Percentiles rank a stretch among this genome's conserved stretches.
phyloP scores from a whole-genome alignment of 2,797 vertebrate genomes.

The Valencia hispanica region DNA sequence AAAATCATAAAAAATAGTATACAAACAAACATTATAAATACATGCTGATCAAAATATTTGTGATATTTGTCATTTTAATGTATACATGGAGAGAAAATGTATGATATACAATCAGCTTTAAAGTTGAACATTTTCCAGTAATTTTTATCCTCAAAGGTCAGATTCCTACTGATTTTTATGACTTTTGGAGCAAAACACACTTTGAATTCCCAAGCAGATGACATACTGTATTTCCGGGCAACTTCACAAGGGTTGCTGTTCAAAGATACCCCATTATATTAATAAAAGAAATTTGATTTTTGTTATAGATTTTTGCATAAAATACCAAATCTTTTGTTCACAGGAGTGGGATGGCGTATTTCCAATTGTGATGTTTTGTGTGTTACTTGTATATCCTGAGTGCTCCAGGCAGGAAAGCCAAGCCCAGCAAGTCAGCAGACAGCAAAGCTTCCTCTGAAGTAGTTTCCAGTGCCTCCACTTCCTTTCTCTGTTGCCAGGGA shows the following conservation, averaged over 20 bases:
- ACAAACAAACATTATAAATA: not conserved
- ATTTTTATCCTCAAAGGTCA: not conserved
- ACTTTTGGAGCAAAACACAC: not conserved
- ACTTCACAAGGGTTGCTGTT: too few relatives aligned
- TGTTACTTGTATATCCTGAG: constrained; percentile 79
- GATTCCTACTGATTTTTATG: not conserved
- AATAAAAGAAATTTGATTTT: not conserved
- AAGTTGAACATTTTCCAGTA: too few relatives aligned
- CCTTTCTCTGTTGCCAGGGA: constrained; percentile 66
- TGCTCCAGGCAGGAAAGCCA: constrained; percentile 79
- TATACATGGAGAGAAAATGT: not conserved
- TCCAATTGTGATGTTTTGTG: not conserved
- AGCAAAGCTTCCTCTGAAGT: constrained; percentile 70
- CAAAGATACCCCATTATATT: not conserved
- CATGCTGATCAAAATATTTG: not conserved
- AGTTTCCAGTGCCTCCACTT: constrained; percentile 66
- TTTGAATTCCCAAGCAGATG: too few relatives aligned
- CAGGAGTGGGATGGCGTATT: not conserved
- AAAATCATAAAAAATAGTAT: not conserved
- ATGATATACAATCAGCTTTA: not conserved
- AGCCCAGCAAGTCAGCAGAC: constrained; percentile 66
- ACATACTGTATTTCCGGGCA: too few relatives aligned
- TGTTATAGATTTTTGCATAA: not conserved
- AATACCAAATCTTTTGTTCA: not conserved
- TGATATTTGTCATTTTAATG: not conserved